Evolutionary conservation across 2,113 vertebrate species (phyloP).

Genomic region (Elachura formosa): DNA sequence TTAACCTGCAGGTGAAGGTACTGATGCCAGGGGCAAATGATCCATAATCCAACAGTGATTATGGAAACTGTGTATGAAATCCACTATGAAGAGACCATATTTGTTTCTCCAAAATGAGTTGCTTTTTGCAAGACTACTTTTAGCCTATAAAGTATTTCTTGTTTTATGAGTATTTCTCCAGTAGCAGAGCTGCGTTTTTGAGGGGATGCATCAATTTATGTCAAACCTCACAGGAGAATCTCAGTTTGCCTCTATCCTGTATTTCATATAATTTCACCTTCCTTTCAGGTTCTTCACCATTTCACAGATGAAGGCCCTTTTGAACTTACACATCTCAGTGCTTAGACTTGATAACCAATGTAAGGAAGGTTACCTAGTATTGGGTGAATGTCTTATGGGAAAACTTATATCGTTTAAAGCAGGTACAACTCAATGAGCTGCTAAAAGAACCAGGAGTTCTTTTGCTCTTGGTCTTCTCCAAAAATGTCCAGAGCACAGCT

Average conservation of each 20-base stretch:
- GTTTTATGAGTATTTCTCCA: background rate
- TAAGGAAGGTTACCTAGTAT: background rate
- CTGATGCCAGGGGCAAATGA: background rate
- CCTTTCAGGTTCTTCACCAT: background rate
- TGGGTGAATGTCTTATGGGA: background rate
- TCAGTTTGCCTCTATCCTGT: background rate
- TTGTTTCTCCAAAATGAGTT: background rate
- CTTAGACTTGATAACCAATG: background rate
- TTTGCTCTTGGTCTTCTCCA: background rate
- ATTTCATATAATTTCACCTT: background rate
- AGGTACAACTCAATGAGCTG: background rate
- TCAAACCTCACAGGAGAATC: background rate
- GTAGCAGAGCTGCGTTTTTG: background rate
- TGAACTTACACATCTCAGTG: background rate
- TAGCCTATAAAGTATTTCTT: background rate
- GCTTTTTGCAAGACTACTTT: background rate
- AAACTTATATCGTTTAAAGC: background rate
- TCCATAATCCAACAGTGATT: background rate
- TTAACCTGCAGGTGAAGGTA: background rate
- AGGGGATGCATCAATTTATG: background rate
- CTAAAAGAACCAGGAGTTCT: background rate
- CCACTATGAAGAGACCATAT: background rate
- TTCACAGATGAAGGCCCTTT: background rate
- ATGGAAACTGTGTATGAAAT: background rate
- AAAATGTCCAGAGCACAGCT: background rate